Conservation (phyloP, 1,140 invertebrate species). For the Scaptodrosophila lebanonensis region DNA sequence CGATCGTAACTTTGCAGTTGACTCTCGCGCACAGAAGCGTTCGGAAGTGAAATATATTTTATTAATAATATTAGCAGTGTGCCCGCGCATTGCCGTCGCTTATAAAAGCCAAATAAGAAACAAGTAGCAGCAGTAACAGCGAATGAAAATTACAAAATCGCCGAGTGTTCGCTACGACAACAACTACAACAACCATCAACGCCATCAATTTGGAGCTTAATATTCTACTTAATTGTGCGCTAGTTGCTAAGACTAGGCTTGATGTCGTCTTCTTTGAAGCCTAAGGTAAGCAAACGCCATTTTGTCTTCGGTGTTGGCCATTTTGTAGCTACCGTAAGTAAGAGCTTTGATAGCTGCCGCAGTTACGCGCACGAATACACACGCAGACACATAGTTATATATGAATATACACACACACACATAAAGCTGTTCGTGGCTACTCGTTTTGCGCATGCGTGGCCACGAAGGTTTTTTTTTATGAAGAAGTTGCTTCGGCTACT, state of each 20-base stretch:
- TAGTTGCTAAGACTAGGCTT: no score
- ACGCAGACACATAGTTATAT: no score
- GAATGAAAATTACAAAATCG: background rate
- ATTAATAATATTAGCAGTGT: slow-evolving; percentile 73
- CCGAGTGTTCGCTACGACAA: no score
- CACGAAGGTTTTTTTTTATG: slow-evolving; percentile 61
- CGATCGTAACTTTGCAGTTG: slow-evolving; percentile 77
- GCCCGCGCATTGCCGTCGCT: slow-evolving; percentile 13
- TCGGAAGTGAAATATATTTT: slow-evolving; percentile 77
- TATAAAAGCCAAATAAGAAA: slow-evolving; percentile 7
- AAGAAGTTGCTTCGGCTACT: slow-evolving; percentile 73
- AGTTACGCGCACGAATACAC: slow-evolving; percentile 34
- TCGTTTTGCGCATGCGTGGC: slow-evolving; percentile 65
- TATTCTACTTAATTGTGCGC: no score
- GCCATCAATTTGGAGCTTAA: no score
- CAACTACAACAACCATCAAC: no score
- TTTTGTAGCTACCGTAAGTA: slow-evolving; percentile 63
- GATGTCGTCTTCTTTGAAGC: no score
- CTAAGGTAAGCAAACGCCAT: slow-evolving; percentile 35
- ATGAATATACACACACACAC: no score
- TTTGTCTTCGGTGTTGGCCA: slow-evolving; percentile 58
- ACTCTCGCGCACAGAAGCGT: slow-evolving; percentile 77
- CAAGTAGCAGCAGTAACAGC: slow-evolving; percentile 2
- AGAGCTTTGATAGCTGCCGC: slow-evolving; percentile 24
- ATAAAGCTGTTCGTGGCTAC: no score